Base-by-base conservation (phyloP, 2,888 invertebrate genomes). In the Latrodectus elegans region DNA sequence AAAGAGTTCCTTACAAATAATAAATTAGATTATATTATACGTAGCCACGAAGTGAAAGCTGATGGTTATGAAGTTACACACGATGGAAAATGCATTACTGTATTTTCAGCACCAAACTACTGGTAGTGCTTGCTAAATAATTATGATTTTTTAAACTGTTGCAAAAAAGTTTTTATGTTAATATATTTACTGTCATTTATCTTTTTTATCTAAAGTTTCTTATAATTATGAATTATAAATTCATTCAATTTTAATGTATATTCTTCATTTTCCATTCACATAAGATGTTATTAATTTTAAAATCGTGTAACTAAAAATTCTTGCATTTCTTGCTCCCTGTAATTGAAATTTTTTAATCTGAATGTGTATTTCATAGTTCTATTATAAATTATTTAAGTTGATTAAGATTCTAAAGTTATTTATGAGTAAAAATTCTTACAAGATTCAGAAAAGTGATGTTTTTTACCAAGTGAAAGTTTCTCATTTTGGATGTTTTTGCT, bases 81-180 rank as follows among this genome's bases (percentile, higher is more conserved):
- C 92, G 95, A 96, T 91, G 98, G 97, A 64, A 97, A 97, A 92
- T 99, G 99, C 92, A 97, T 99, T 92, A 99, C 99, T 14, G 98
- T 99, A 74, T 99, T 99, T 94, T 99, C 99, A 1, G 99, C 99
- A 90, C 99, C 99, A 90, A 99, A 99, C 93, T 99, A 99, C 94
- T 99, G 99, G 97, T 97, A 92, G 93, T 81, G n/a, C 11, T 8
- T 68, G 38, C 6, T 26, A 22, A 38, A 11, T 73, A 53, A 12
- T 53, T 26, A 6, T n/a, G n/a, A 38, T 38, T 38, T 38, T 38
- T 22, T 0, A 22, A 22, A 51, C 53, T 73, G n/a, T 10, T 67
- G 10, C n/a, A n/a, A n/a, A 11, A 14, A n/a, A 17, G 22, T 22
- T 67, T 26, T 17, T 68, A 22, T 10, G 17, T 26, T 6, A 64